phyloP scores from a whole-genome alignment of 1,140 invertebrate genomes.

The Drosophila paulistorum region DNA sequence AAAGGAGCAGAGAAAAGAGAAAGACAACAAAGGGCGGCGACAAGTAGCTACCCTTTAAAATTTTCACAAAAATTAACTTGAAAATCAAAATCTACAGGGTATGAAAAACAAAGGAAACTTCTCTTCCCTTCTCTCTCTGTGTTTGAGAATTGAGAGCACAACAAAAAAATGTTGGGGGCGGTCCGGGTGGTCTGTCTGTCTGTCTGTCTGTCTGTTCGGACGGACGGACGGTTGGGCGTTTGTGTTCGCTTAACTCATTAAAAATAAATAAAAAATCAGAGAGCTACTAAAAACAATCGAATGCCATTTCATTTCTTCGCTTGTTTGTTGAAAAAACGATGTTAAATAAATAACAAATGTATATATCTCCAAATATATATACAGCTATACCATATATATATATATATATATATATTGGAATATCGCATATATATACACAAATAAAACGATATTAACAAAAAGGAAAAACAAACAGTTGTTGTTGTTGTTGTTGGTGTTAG shows the following conservation, averaged over 20 bases:
- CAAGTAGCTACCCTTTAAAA: too few relatives aligned
- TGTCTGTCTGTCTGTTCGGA: not conserved
- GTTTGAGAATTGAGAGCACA: constrained; percentile 5
- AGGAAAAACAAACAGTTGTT: constrained; percentile 50
- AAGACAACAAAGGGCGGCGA: too few relatives aligned
- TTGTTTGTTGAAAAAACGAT: constrained; percentile 76
- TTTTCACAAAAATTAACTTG: too few relatives aligned
- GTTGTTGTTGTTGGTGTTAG: not conserved
- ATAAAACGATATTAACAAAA: constrained; percentile 38
- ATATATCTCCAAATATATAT: constrained; percentile 13
- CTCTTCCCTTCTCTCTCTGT: not conserved
- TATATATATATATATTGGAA: not conserved
- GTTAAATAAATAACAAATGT: constrained; percentile 73
- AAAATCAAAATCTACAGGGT: not conserved
- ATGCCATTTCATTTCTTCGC: constrained; percentile 35
- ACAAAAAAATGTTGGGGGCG: constrained; percentile 19
- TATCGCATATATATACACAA: constrained; percentile 10
- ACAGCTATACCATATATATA: not conserved
- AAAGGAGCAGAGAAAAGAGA: constrained; percentile 27
- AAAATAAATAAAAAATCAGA: constrained; percentile 79
- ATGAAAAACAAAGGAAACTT: not conserved
- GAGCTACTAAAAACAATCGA: constrained; percentile 70
- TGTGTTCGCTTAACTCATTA: constrained; percentile 55
- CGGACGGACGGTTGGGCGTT: not conserved
- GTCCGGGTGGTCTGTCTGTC: not conserved